Percentiles rank a stretch among this genome's conserved stretches.
These are phyloP conservation scores for Microplitis mediator DNA, from an alignment of 1,140 invertebrate species.

Conservation along the genomic window DNA sequence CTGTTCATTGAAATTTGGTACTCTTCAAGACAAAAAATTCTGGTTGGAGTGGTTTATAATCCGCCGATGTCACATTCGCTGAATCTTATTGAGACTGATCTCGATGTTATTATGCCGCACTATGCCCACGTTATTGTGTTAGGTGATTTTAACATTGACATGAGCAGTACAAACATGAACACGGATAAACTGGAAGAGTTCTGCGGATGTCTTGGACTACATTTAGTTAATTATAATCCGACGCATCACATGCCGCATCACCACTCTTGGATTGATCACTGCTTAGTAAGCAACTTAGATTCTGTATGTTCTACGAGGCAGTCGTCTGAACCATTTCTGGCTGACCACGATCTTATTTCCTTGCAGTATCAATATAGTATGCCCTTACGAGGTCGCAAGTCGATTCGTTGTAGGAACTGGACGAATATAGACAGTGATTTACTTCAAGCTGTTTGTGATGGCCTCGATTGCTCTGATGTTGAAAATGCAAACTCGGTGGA, in stretches of 20 bases:
- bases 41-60: constrained; percentile 20
- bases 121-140: neutral
- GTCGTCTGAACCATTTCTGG: constrained; percentile 11
- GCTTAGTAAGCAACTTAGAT: too few species aligned
- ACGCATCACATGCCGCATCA: too few species aligned
- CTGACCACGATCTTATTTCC: constrained; percentile 16
- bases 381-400: neutral
- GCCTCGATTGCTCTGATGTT: too few species aligned
- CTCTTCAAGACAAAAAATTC: neutral
- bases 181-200: too few species aligned
- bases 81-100: neutral
- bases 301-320: too few species aligned
- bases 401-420: neutral
- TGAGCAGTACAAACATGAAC: neutral
- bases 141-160: neutral
- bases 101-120: neutral
- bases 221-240: too few species aligned
- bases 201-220: too few species aligned
- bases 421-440: neutral
- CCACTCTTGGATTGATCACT: too few species aligned
- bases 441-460: too few species aligned
- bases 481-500: neutral
- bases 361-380: neutral
- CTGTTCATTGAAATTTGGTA: neutral
- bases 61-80: neutral